Evolutionary conservation across 1,140 invertebrate species (phyloP).

Genomic region (Odontomachus brunneus): DNA sequence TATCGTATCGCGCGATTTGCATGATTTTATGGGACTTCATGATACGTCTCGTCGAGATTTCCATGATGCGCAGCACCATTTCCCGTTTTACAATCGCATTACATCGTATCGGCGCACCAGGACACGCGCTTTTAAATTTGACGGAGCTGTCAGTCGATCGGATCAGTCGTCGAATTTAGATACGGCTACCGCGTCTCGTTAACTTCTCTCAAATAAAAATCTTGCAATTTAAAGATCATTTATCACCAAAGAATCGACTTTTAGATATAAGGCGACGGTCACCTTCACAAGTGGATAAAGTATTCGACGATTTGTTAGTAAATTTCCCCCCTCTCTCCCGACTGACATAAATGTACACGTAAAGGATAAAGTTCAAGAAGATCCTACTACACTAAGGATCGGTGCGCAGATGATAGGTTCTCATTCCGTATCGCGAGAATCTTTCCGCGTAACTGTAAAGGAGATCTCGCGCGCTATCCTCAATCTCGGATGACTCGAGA

Average conservation of each 20-base stretch:
- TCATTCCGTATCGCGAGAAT: slow-evolving; percentile 52
- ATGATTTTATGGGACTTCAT: neutral
- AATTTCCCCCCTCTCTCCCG: neutral
- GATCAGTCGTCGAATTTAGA: too few relatives aligned
- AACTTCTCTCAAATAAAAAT: too few relatives aligned
- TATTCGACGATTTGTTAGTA: neutral
- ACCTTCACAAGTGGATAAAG: neutral
- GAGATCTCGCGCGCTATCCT: slow-evolving; percentile 53
- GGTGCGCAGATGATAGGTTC: slow-evolving; percentile 52
- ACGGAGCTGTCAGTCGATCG: neutral
- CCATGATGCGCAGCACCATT: neutral
- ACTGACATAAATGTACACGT: neutral
- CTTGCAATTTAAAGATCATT: too few relatives aligned
- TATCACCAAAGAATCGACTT: too few relatives aligned
- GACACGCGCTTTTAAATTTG: neutral
- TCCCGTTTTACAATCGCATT: neutral
- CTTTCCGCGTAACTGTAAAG: slow-evolving; percentile 78
- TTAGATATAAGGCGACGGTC: neutral
- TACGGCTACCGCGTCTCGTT: too few relatives aligned
- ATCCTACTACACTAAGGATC: neutral
- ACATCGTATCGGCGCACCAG: neutral
- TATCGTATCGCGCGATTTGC: slow-evolving; percentile 5
- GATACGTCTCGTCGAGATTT: neutral
- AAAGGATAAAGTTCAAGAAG: neutral
- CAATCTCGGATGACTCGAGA: slow-evolving; percentile 76